phyloP scores from a whole-genome alignment of 2,888 invertebrate species.

The Notocelia uddmanniana region DNA sequence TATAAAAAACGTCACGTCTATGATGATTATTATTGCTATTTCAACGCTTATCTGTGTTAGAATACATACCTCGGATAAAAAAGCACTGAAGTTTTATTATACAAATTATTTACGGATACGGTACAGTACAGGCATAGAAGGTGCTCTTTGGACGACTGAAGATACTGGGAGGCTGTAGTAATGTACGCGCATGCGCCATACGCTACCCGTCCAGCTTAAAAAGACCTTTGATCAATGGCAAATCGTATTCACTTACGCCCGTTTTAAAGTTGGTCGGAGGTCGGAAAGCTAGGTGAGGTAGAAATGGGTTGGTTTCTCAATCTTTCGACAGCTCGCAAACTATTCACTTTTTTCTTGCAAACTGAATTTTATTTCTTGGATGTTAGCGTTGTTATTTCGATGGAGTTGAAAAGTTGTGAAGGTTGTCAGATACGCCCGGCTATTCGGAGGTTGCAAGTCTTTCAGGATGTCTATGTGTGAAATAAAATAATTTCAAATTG shows the following conservation, averaged over 20 bases:
- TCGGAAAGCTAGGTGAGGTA: conserved; percentile 13
- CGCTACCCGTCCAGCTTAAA: not conserved
- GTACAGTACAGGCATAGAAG: conserved; percentile 12
- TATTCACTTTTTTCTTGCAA: not conserved
- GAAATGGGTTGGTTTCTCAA: not conserved
- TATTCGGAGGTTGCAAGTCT: conserved; percentile 15
- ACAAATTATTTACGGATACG: conserved; percentile 8
- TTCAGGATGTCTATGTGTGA: not conserved
- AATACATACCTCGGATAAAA: conserved; percentile 34
- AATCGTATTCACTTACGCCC: not conserved
- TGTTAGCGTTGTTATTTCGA: not conserved
- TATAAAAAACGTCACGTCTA: not conserved
- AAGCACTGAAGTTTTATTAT: conserved; percentile 38
- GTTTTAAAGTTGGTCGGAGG: not conserved
- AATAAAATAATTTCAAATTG: no score
- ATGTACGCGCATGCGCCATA: conserved; percentile 27
- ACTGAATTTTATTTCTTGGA: not conserved
- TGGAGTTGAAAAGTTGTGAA: not conserved
- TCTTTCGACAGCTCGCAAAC: not conserved
- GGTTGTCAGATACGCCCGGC: not conserved
- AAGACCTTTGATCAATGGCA: not conserved
- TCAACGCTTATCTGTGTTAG: not conserved
- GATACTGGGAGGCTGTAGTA: conserved; percentile 30
- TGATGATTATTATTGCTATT: not conserved
- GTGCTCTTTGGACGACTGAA: conserved; percentile 25